Base-by-base conservation (phyloP, 2,113 vertebrate species). In the Todiramphus saurophagus region DNA sequence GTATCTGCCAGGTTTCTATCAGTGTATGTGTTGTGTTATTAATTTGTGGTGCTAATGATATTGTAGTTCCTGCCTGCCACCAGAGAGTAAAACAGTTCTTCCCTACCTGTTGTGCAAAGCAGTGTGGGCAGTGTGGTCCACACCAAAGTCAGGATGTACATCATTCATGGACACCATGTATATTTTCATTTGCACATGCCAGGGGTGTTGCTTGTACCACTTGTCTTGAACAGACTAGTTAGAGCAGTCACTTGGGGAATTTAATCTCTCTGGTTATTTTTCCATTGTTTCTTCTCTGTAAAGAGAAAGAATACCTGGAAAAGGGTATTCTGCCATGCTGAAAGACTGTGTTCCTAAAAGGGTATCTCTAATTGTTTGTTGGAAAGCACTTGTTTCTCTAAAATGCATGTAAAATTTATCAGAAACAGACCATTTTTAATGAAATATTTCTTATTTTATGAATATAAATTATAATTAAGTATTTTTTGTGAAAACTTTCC, bases 41-140 rank as follows among this genome's bases (percentile, higher is more conserved):
- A 53, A 64, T 35, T 51, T 76, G 19, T 23, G 11, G 21, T 64
- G n/a, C 15, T 64, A 66, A 48, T 58, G 50, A 80, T 43, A 11
- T 5, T 30, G 25, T 21, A 43, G 68, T 88, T 68, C 30, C 59
- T 59, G 21, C 27, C 30, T 33, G 48, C 16, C 25, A 64, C 60
- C 33, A 88, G 56, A 37, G 27, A 39, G 17, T 23, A 28, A 6
- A 44, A 63, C 19, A 56, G 24, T 33, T 75, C 62, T 64, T 63
- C 43, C 21, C 23, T 3, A 59, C 43, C 21, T 69, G 17, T 39
- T 56, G 41, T 6, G 53, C 24, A 68, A 78, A 25, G 35, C 2
- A 68, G 25, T 0, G 0, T 1, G 2, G 27, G 41, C 31, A 39
- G 18, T 10, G 23, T 8, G 30, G 24, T 18, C 19, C 50, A 28